Evolutionary conservation across 1,140 invertebrate genomes (phyloP).

Genomic region (Archegozetes longisetosus): DNA sequence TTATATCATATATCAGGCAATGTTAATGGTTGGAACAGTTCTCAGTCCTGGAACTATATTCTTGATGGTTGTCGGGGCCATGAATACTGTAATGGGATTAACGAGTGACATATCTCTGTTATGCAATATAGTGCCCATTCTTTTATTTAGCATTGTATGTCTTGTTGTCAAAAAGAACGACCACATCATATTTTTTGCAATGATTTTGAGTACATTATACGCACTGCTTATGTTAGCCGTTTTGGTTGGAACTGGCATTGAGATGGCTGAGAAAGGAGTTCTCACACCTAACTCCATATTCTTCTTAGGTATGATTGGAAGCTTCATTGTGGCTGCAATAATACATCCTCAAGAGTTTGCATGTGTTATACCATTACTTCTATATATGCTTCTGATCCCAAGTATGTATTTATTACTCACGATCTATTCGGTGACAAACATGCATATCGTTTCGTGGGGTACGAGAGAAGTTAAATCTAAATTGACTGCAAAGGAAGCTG

Average conservation of each 20-base stretch:
- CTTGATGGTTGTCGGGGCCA: constrained; percentile 90
- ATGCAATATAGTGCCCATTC: constrained; percentile 67
- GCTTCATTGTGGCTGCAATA: constrained; percentile 89
- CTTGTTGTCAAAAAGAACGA: constrained; percentile 79
- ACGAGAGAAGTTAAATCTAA: constrained; percentile 70
- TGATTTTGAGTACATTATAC: constrained; percentile 84
- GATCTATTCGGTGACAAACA: constrained; percentile 92
- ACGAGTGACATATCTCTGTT: constrained; percentile 70
- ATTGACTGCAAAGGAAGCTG: not conserved
- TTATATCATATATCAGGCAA: constrained; percentile 67
- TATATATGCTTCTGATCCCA: constrained; percentile 91
- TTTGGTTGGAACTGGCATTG: constrained; percentile 65
- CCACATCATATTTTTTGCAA: constrained; percentile 76
- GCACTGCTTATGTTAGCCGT: constrained; percentile 93
- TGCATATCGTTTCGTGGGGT: constrained; percentile 97
- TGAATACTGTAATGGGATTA: constrained; percentile 48
- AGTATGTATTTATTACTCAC: constrained; percentile 97
- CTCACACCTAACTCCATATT: constrained; percentile 94
- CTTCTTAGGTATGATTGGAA: constrained; percentile 75
- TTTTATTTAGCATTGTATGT: constrained; percentile 77
- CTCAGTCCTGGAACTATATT: constrained; percentile 79
- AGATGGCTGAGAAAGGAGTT: constrained; percentile 81
- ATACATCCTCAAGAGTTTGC: constrained; percentile 97
- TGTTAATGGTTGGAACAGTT: constrained; percentile 71
- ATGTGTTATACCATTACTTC: constrained; percentile 83